phyloP scores from a whole-genome alignment of 1,140 invertebrate genomes.

The Drosophila tsacasi region DNA sequence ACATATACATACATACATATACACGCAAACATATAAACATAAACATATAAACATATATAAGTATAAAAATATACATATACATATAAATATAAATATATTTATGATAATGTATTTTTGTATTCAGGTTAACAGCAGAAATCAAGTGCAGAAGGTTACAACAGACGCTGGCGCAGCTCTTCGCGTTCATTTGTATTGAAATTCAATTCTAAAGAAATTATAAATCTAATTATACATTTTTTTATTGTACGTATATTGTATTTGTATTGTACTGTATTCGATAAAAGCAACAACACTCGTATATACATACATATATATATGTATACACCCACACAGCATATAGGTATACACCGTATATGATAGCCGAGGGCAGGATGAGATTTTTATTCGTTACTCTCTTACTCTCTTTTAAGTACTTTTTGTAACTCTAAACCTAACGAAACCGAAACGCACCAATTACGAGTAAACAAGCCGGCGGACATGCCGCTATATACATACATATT shows the following conservation, averaged over 20 bases:
- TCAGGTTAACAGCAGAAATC: conserved; percentile 64
- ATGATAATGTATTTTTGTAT: conserved; percentile 79
- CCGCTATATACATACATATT: conserved; percentile 16
- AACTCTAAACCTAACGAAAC: conserved; percentile 42
- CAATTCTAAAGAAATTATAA: conserved; percentile 55
- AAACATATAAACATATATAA: conserved; percentile 38
- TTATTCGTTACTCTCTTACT: conserved; percentile 56
- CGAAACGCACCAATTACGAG: conserved; percentile 62
- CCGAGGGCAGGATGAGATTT: conserved; percentile 47
- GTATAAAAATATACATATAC: conserved; percentile 37
- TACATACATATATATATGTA: conserved; percentile 20
- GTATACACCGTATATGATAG: conserved; percentile 20
- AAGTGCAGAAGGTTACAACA: conserved; percentile 44
- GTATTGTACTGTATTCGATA: conserved; percentile 53
- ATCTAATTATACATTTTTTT: conserved; percentile 67
- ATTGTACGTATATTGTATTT: conserved; percentile 49
- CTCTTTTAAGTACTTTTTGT: conserved; percentile 41
- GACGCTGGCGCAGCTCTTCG: conserved; percentile 28
- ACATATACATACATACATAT: conserved; percentile 64
- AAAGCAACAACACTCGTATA: conserved; percentile 28
- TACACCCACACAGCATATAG: conserved; percentile 17
- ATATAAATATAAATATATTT: conserved; percentile 61
- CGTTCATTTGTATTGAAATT: conserved; percentile 63
- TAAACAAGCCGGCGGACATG: conserved; percentile 28
- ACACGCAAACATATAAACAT: conserved; percentile 47